A percentile compares a stretch with the other conserved stretches of the same genome.
phyloP scores from a whole-genome alignment of 1,140 invertebrate genomes.

The Stegodyphus dumicola region DNA sequence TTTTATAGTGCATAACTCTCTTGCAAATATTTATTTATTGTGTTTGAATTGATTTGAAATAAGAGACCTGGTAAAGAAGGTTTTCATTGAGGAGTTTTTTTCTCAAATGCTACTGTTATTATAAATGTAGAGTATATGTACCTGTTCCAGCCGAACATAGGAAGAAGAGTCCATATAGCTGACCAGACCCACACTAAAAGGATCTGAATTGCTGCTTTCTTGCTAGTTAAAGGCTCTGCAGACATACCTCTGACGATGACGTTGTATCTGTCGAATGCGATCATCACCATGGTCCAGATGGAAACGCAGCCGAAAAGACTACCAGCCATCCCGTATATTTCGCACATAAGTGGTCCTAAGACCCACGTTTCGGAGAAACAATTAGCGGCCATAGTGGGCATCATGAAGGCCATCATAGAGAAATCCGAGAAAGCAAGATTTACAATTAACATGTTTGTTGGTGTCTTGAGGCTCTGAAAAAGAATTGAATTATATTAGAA shows the following conservation, averaged over 20 bases:
- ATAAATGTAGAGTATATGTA: background rate
- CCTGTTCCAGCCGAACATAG: slow-evolving; percentile 80
- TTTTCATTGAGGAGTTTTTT: too few relatives aligned
- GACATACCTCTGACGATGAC: slow-evolving; percentile 85
- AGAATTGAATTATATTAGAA: too few relatives aligned
- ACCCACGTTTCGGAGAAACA: slow-evolving; percentile 90
- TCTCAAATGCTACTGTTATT: too few relatives aligned
- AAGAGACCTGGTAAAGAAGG: too few relatives aligned
- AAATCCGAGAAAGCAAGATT: slow-evolving; percentile 91
- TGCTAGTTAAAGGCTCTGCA: slow-evolving; percentile 78
- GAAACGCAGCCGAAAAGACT: slow-evolving; percentile 83
- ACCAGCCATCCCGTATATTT: slow-evolving; percentile 82
- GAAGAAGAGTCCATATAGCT: slow-evolving; percentile 77
- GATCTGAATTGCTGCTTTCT: slow-evolving; percentile 77
- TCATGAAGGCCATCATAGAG: slow-evolving; percentile 85
- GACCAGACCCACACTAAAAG: slow-evolving; percentile 78
- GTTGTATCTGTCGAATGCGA: slow-evolving; percentile 85
- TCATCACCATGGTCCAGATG: slow-evolving; percentile 86
- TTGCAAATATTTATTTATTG: too few relatives aligned
- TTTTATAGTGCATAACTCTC: too few relatives aligned
- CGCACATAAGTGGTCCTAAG: slow-evolving; percentile 82
- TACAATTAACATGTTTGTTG: slow-evolving; percentile 85
- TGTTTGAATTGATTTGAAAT: too few relatives aligned
- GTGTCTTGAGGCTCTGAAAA: slow-evolving; percentile 75
- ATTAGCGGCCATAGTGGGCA: slow-evolving; percentile 81